Percentiles rank a stretch among this genome's conserved stretches.
Evolutionary conservation across 2,797 vertebrate species (phyloP).

Genomic region (Coracias cyanogaster): DNA sequence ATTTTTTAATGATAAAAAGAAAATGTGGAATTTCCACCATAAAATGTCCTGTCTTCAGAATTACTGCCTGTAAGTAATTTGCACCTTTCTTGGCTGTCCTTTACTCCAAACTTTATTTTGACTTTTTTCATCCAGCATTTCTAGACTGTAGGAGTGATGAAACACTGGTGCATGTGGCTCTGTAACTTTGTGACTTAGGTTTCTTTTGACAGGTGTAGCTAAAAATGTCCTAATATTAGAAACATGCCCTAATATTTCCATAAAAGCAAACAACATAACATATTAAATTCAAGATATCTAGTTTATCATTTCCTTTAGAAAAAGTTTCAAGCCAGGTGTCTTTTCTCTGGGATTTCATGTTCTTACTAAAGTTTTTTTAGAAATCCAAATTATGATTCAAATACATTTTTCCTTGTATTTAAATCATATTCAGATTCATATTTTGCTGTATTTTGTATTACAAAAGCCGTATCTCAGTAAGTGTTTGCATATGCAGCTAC

Average conservation of each 20-base stretch:
- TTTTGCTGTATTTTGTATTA: not conserved
- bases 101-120: not conserved
- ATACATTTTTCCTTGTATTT: not conserved
- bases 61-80: not conserved
- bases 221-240: not conserved
- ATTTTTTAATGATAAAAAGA: not conserved
- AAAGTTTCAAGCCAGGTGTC: not conserved
- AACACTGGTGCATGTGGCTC: not conserved
- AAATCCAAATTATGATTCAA: not conserved
- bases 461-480: not conserved
- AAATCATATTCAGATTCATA: not conserved
- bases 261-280: not conserved
- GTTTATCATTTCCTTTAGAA: not conserved
- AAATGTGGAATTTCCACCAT: not conserved
- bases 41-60: not conserved
- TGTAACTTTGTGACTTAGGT: not conserved
- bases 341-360: not conserved
- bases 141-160: not conserved
- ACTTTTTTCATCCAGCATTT: not conserved
- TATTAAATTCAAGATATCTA: not conserved
- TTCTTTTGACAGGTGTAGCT: not conserved
- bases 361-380: not conserved
- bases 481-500: not conserved
- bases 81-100: not conserved
- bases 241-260: not conserved